Base-by-base conservation (phyloP, 1,140 invertebrate genomes). In the Drosophila sturtevanti region DNA sequence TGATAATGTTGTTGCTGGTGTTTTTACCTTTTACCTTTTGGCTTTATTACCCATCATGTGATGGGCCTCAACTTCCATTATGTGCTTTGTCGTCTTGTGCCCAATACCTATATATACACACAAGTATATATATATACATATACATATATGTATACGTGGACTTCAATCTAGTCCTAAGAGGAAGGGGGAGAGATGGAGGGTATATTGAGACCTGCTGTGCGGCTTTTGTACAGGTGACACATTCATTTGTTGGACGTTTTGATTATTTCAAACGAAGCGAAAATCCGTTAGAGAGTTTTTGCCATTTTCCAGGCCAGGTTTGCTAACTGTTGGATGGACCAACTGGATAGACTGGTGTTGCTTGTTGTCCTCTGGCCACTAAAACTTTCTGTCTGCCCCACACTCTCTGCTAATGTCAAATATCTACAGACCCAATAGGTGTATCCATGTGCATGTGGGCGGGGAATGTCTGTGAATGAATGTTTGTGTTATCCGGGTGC, bases 201-300 rank as follows among this genome's bases (percentile, higher is more conserved):
- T 2, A 24, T 24, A 24, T 1, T 1, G 16, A 31, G 24, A 21
- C 34, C 12, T 16, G 48, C 48, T 76, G 62, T 78, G 72, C 44
- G 48, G 60, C 65, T 71, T 80, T 68, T 80, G 77, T 72, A 72
- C 81, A 78, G 70, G 63, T 89, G 84, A 89, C 84, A 89, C 68
- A 84, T 89, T 80, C 84, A 80, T 80, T 89, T 87, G 77, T 74
- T 77, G 76, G 62, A 6, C 63, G 56, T 79, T 80, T 89, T 89
- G 77, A 89, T 89, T 89, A 89, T 89, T 78, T 73, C 54, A 84
- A 80, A 77, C 77, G 72, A 68, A 74, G 63, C 79, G 73, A 74
- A 77, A 74, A 62, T 69, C 68, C 64, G 64, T 72, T 73, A 60
- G 68, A 41, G 51, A 68, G 52, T 74, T 70, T 31, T 63, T 52